Base-by-base conservation (phyloP, 2,888 invertebrate genomes). In the Caenorhabditis japonica region DNA sequence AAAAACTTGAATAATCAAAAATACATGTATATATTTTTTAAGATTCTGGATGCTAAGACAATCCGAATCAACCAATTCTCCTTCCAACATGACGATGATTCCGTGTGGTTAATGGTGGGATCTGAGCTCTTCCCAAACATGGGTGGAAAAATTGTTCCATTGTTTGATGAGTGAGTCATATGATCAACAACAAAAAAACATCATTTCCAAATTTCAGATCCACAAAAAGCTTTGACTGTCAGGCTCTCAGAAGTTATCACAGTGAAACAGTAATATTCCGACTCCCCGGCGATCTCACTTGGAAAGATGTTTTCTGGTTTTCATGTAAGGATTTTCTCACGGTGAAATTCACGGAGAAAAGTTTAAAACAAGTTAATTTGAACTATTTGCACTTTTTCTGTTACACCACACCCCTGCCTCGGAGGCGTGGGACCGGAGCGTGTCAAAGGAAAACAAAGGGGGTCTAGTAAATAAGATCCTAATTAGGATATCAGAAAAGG, bases 31-130 rank as follows among this genome's bases (percentile, higher is more conserved):
- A 27, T 39, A 17, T 41, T 15, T n/a, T 58, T 81, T 52, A 27
- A 87, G 81, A 69, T 87, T 10, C 55, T 83, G 21, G 85, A 87
- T 75, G 81, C 80, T 30, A 87, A 87, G 52, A 87, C 87, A 10
- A 86, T 87, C 19, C 64, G 77, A 69, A 77, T 87, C 38, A 62
- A 70, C 10, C 80, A 87, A 27, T 85, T 87, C 49, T 72, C 75
- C 0, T 77, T 87, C 43, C 68, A 77, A 49, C 79, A 84, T 4
- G 78, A 84, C 19, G 87, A 84, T n/a, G 74, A 83, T 15, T 81
- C 86, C 0, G 76, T 84, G 5, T 87, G 87, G 87, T 86, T 87
- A 38, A 83, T 88, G 86, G 81, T 84, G 17, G 87, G 87, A 33
- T 83, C 82, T 49, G 85, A 84, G 27, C 75, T 87, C 13, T 60